These are phyloP conservation scores for Tineola bisselliella DNA, from an alignment of 2,888 invertebrate species.

Conservation along the genomic window DNA sequence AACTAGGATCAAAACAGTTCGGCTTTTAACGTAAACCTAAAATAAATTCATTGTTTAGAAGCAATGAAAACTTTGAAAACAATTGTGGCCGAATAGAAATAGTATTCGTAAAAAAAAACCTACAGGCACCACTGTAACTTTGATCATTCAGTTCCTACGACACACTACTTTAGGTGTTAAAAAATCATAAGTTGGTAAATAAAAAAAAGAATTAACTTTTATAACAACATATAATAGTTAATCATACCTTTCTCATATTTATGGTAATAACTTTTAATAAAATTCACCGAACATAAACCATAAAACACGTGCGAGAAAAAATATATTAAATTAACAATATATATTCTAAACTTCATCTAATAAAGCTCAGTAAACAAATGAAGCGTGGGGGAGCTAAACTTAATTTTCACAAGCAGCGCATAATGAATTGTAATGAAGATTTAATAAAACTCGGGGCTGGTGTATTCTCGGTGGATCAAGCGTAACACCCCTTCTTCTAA, in stretches of 20 bases:
- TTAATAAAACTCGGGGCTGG: constrained; percentile 37
- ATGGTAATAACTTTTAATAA: neutral
- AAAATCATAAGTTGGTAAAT: no score
- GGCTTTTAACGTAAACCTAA: neutral
- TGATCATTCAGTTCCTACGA: no score
- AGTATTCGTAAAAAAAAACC: no score
- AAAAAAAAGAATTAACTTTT: no score
- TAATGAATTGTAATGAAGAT: constrained; percentile 51
- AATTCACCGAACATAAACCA: neutral
- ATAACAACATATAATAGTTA: neutral
- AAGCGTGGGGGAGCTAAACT: constrained; percentile 40
- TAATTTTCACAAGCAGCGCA: constrained; percentile 39
- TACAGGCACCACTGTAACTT: no score
- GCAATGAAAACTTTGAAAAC: no score
- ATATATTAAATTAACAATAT: constrained; percentile 6
- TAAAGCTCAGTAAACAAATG: constrained; percentile 31
- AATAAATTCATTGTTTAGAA: no score
- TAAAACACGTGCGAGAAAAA: constrained; percentile 1
- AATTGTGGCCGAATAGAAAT: no score
- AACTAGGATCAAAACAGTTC: neutral
- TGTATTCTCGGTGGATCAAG: neutral
- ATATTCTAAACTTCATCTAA: constrained; percentile 16
- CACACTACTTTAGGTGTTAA: no score
- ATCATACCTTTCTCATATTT: no score
- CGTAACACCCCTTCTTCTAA: neutral